phyloP scores from a whole-genome alignment of 2,888 invertebrate genomes.

The Lithophane leautieri region DNA sequence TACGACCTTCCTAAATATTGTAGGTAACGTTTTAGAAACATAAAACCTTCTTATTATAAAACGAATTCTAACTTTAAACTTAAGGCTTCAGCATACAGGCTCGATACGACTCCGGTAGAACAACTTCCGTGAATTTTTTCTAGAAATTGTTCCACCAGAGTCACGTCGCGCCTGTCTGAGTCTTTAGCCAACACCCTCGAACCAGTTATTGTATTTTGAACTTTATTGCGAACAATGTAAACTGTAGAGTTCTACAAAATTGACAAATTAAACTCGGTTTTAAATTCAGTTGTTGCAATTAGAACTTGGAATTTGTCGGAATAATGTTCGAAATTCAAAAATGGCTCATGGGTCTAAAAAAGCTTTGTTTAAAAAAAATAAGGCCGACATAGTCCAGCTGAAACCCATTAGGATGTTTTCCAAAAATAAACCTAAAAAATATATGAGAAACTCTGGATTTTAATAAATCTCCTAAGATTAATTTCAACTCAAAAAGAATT shows the following conservation, averaged over 20 bases:
- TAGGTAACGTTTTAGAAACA: neutral
- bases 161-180: no score
- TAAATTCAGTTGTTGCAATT: neutral
- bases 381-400: neutral
- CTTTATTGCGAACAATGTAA: neutral
- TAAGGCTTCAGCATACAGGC: no score
- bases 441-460: no score
- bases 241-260: neutral
- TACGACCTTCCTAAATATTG: neutral
- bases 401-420: neutral
- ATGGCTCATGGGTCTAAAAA: neutral
- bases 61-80: neutral
- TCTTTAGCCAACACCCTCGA: neutral
- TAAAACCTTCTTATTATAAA: neutral
- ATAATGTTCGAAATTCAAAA: neutral
- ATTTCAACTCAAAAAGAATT: neutral
- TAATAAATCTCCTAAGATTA: neutral
- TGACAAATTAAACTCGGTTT: neutral
- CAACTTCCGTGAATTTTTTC: no score
- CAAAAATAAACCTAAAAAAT: neutral
- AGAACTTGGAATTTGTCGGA: neutral
- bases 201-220: neutral
- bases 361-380: neutral
- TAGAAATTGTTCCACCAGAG: no score
- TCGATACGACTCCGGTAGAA: no score